phyloP scores from a whole-genome alignment of 2,888 invertebrate species.

The Aelia acuminata region DNA sequence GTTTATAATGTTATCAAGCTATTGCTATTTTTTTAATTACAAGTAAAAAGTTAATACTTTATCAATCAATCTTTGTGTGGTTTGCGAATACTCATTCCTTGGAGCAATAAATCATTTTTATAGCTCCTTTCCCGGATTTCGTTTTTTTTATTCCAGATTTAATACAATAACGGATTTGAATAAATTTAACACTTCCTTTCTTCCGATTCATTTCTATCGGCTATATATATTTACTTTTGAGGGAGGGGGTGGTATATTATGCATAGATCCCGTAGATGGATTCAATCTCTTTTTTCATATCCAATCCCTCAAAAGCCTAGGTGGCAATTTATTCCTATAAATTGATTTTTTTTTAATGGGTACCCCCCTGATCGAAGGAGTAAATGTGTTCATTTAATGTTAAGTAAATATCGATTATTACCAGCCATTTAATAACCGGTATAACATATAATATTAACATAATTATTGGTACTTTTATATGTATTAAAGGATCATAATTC shows the following conservation, averaged over 20 bases:
- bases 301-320: background rate
- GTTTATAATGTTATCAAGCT: too few species aligned
- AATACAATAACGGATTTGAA: conserved; percentile 2
- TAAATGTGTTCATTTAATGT: background rate
- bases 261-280: background rate
- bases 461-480: too few species aligned
- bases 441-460: background rate
- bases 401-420: background rate
- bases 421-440: background rate
- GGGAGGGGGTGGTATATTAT: background rate
- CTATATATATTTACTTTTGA: background rate
- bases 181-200: background rate
- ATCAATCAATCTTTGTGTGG: background rate
- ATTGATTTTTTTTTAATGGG: background rate
- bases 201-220: background rate
- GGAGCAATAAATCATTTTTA: background rate
- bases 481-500: too few species aligned
- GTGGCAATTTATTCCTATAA: background rate
- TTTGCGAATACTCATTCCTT: background rate
- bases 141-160: background rate
- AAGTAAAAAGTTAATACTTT: too few species aligned
- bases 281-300: background rate
- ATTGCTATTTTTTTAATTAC: too few species aligned
- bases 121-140: background rate
- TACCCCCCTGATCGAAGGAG: background rate